These are phyloP conservation scores for Notarius quadriscutis DNA, from an alignment of 2,113 vertebrate species.

Conservation along the genomic window DNA sequence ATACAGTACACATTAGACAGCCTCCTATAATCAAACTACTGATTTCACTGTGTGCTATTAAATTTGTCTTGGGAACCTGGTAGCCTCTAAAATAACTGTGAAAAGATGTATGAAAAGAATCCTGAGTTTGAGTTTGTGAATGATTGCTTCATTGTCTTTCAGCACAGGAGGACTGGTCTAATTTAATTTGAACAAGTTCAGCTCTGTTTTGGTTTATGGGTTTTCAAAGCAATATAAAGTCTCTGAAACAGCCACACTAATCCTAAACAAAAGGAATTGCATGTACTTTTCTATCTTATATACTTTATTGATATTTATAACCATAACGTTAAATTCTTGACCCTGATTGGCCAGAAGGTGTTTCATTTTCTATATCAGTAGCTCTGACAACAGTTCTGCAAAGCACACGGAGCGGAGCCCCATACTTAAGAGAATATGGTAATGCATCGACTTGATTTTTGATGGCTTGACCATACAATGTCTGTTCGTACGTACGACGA, in stretches of 20 bases:
- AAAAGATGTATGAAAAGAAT: neutral
- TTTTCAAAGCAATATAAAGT: neutral
- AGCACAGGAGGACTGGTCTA: neutral
- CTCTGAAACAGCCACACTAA: neutral
- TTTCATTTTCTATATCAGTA: neutral
- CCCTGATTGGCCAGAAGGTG: neutral
- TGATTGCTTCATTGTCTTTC: neutral
- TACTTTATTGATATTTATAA: neutral
- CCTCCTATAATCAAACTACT: neutral
- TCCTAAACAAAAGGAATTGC: neutral
- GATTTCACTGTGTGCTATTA: neutral
- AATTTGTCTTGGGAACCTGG: no score
- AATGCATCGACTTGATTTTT: no score
- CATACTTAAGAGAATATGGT: no score
- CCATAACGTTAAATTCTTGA: neutral
- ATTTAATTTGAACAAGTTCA: neutral
- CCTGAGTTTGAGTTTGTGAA: neutral
- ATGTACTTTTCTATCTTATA: neutral
- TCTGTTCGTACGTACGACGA: no score
- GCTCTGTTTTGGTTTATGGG: neutral
- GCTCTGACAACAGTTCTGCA: neutral
- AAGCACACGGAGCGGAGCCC: no score
- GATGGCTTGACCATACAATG: no score
- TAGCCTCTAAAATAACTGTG: neutral
- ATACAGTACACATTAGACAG: neutral